These are phyloP conservation scores for Sisyra terminalis DNA, from an alignment of 2,888 invertebrate genomes.

Conservation along the genomic window DNA sequence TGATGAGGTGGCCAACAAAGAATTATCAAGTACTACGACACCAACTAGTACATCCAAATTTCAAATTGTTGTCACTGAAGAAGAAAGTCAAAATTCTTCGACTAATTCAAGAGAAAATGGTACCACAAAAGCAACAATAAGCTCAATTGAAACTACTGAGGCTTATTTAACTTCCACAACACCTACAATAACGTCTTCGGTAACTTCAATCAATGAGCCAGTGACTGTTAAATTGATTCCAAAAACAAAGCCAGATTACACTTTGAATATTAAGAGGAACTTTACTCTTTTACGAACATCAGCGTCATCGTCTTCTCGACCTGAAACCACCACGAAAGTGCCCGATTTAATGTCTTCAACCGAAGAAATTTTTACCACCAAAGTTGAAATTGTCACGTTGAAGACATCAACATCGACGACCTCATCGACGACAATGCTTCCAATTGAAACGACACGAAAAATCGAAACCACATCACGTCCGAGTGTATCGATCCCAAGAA, in stretches of 20 bases:
- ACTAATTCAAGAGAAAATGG: no score
- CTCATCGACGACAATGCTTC: constrained; percentile 2
- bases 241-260: no score
- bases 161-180: constrained; percentile 17
- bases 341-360: constrained; percentile 16
- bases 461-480: not conserved
- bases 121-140: not conserved
- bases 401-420: constrained; percentile 6
- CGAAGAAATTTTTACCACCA: constrained; percentile 9
- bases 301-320: constrained; percentile 15
- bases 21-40: not conserved
- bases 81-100: no score
- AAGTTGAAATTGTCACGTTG: constrained; percentile 2
- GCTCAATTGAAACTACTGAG: not conserved
- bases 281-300: not conserved
- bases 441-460: constrained; percentile 4
- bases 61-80: constrained; percentile 7
- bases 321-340: constrained; percentile 23
- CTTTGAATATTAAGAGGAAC: no score
- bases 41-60: constrained; percentile 5
- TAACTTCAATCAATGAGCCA: constrained; percentile 15
- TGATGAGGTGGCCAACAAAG: not conserved
- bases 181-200: constrained; percentile 17
- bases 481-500: not conserved
- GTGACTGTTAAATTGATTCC: constrained; percentile 20